Base-by-base conservation (phyloP, 2,888 invertebrate species). In the Allolobophora icterica region DNA sequence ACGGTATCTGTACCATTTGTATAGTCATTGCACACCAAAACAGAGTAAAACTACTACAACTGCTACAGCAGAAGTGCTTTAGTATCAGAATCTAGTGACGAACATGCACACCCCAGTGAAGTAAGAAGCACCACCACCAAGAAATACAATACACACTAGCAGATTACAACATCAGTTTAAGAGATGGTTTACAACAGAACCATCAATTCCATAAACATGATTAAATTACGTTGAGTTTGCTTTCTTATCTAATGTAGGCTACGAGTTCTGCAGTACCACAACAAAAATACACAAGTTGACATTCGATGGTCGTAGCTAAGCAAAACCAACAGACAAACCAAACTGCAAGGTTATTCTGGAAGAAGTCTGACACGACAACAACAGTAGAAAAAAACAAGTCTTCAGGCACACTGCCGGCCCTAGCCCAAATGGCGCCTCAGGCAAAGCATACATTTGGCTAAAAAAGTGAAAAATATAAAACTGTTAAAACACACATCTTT, bases 161-260 rank as follows among this genome's bases (percentile, higher is more conserved):
- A 71, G n/a, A 71, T 71, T 71, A 71, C 71, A 71, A 71, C 71
- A 71, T n/a, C 71, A n/a, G n/a, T 71, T n/a, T n/a, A n/a, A 71
- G n/a, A 71, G 30, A 71, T 71, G 71, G 71, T 30, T 71, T 71
- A 71, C 71, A 71, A 13, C 71, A 71, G 52, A 5, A 71, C 71
- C 71, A 71, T 71, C 30, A n/a, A 71, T 71, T 71, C n/a, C n/a
- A 1, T 52, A 71, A 71, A 71, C 71, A 71, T n/a, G 30, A 71
- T 71, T 8, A 17, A 30, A 21, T 42, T 13, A 52, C 52, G 24
- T 52, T 1, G 30, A 71, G n/a, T n/a, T n/a, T n/a, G n/a, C n/a
- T n/a, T n/a, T n/a, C 71, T 71, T 71, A 71, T 71, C 71, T 71
- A 71, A 71, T 71, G 30, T n/a, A n/a, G n/a, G n/a, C n/a, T n/a